Evolutionary conservation across 2,797 vertebrate species (phyloP), one percentile per base, ranked within the genome.

Genomic region (Oryzias dopingdopingensis): DNA sequence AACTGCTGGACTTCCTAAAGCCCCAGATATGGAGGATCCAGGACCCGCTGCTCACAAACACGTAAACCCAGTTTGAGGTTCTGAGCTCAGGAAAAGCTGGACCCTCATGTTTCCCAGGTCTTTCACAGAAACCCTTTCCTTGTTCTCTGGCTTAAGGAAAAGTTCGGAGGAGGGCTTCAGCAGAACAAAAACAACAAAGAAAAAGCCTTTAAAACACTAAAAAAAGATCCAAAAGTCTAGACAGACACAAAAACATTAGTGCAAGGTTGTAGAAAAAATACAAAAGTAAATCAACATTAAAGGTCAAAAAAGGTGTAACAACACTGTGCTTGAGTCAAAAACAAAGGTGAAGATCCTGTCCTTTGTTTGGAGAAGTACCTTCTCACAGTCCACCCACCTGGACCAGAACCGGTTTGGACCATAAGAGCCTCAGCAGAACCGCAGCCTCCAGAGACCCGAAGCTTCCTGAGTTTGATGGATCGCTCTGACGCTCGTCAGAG

Each of bases 171-270:
- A 41, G 13, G 40, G 23, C 26, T 6, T 60, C 65, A 57, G 43
- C 60, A 32, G 37, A 49, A 49, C 1, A 37, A 54, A 75, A 48
- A 50, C 22, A 52, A 65, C 62, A 56, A 6, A 15, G n/a, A 51
- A 0, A 12, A 1, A 41, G 45, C 72, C n/a, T 64, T 5, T 42
- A 17, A 46, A 51, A 8, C 2, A 50, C 50, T 58, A 37, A 52
- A 46, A 20, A 70, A 70, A 74, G 43, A 70, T 63, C 68, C 46
- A 69, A 81, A 66, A 75, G 44, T 56, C 67, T 46, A 56, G 54
- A 83, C 59, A 67, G 50, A 77, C 53, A 64, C 43, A 78, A 72
- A 78, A 77, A 87, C 83, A 88, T 90, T 91, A 91, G 90, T 91
- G 90, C 89, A 91, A 91, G 88, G 79, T 81, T 79, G 78, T 80